These are phyloP conservation scores for Monopterus albus DNA, from an alignment of 2,113 vertebrate species.

Conservation along the genomic window DNA sequence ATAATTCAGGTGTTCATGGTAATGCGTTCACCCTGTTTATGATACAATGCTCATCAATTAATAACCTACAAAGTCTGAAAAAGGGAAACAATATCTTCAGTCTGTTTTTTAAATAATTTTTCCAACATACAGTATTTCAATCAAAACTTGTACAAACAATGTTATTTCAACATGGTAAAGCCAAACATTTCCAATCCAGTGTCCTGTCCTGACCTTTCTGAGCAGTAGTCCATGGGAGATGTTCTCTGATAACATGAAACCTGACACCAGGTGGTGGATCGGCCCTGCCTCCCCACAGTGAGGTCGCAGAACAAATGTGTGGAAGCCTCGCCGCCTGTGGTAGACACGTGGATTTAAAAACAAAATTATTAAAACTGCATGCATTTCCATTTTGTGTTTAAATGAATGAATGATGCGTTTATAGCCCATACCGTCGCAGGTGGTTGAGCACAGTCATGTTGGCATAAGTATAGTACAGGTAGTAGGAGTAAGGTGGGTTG, in stretches of 20 bases:
- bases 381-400: neutral
- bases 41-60: too few species aligned
- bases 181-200: neutral
- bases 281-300: slow-evolving; percentile 97
- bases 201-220: slow-evolving; percentile 85
- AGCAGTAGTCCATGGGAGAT: slow-evolving; percentile 96
- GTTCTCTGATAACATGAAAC: slow-evolving; percentile 97
- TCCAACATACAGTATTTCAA: too few species aligned
- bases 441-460: slow-evolving; percentile 97
- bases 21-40: too few species aligned
- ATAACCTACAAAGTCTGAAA: too few species aligned
- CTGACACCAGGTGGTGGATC: slow-evolving; percentile 95
- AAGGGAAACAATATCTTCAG: too few species aligned
- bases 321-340: slow-evolving; percentile 89
- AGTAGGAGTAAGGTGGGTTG: slow-evolving; percentile 97
- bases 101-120: neutral
- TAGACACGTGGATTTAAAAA: neutral
- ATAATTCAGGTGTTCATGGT: too few species aligned
- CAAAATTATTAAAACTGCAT: neutral
- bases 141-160: too few species aligned
- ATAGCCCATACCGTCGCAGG: slow-evolving; percentile 89
- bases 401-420: neutral
- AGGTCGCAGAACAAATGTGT: slow-evolving; percentile 93
- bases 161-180: neutral
- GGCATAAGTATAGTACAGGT: slow-evolving; percentile 96